These are phyloP conservation scores for Blomia tropicalis DNA, from an alignment of 2,888 invertebrate genomes.

Conservation along the genomic window DNA sequence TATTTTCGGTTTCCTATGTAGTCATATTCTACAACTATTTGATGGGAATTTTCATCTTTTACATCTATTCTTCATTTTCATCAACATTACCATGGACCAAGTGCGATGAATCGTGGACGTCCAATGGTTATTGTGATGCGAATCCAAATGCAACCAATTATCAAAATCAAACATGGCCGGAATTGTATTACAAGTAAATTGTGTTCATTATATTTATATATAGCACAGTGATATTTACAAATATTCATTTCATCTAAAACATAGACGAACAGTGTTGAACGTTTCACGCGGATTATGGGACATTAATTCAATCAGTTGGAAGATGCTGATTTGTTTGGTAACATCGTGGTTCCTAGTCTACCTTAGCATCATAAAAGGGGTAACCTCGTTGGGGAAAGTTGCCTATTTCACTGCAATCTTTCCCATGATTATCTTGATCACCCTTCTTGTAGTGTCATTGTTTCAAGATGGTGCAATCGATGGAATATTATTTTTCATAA, in stretches of 20 bases:
- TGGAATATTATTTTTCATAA: constrained; percentile 33
- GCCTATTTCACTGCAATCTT: constrained; percentile 32
- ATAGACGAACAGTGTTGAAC: constrained; percentile 38
- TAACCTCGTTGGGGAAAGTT: constrained; percentile 61
- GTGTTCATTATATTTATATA: neutral
- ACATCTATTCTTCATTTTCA: constrained; percentile 51
- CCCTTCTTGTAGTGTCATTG: constrained; percentile 29
- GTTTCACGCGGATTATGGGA: constrained; percentile 33
- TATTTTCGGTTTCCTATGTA: constrained; percentile 42
- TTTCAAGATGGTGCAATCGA: constrained; percentile 32
- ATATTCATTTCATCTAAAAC: neutral
- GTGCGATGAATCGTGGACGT: constrained; percentile 39
- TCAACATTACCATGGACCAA: constrained; percentile 53
- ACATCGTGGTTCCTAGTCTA: constrained; percentile 53
- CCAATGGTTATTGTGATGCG: neutral
- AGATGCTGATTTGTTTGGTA: constrained; percentile 49
- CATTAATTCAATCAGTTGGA: constrained; percentile 42
- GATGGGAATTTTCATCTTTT: constrained; percentile 55
- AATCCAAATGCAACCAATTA: neutral
- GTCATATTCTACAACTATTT: constrained; percentile 60
- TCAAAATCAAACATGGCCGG: constrained; percentile 8
- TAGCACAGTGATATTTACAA: neutral
- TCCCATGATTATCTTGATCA: constrained; percentile 31
- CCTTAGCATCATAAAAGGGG: constrained; percentile 51
- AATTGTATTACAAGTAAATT: constrained; percentile 1